Conservation (phyloP, 2,797 vertebrate species). For the Nyctalus aviator region DNA sequence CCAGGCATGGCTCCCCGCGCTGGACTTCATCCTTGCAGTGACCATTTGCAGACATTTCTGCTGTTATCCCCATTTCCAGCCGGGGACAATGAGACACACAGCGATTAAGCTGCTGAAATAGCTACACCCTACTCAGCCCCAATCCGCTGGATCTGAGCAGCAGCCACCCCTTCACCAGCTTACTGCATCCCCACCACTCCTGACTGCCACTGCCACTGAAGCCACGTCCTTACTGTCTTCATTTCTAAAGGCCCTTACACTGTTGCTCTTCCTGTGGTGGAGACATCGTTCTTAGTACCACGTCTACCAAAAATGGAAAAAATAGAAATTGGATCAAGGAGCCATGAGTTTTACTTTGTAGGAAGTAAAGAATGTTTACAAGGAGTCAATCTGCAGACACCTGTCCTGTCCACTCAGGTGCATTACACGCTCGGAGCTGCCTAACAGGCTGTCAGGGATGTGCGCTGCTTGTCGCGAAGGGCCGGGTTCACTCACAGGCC, state of each 20-base stretch:
- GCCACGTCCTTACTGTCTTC: background rate
- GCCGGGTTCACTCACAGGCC: too few relatives aligned
- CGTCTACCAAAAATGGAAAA: background rate
- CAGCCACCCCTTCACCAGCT: background rate
- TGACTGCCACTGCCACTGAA: background rate
- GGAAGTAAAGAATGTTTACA: background rate
- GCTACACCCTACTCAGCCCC: background rate
- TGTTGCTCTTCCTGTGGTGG: background rate
- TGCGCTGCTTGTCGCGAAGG: background rate
- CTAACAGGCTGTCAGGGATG: fast-evolving
- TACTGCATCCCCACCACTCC: background rate
- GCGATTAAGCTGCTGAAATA: background rate
- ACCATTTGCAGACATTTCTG: background rate
- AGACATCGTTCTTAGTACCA: background rate
- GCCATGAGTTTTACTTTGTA: background rate
- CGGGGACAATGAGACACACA: background rate
- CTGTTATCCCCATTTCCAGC: background rate
- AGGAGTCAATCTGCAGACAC: too few relatives aligned
- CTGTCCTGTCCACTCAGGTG: background rate
- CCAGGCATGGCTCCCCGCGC: background rate
- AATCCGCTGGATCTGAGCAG: background rate
- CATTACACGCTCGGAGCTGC: background rate
- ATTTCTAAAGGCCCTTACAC: background rate
- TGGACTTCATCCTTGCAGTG: background rate
- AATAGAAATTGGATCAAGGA: background rate